These are phyloP conservation scores for Agriopis aurantiaria DNA, from an alignment of 2,888 invertebrate genomes.

Conservation along the genomic window DNA sequence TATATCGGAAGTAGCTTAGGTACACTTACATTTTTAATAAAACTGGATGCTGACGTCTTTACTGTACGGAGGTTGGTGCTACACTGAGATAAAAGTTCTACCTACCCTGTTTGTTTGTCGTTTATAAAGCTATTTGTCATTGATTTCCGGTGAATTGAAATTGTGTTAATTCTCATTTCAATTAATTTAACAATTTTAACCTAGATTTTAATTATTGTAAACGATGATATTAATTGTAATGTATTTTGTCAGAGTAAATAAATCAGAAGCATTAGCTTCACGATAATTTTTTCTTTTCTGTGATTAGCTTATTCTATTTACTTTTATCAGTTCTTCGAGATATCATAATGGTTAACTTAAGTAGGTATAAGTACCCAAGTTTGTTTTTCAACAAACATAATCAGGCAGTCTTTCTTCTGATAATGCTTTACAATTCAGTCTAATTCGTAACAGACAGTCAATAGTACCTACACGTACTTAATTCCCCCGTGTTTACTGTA, in stretches of 20 bases:
- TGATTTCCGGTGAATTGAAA: not conserved
- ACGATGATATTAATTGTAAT: not conserved
- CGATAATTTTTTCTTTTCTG: too few relatives aligned
- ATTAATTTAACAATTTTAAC: not conserved
- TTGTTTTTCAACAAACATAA: too few relatives aligned
- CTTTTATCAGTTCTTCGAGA: too few relatives aligned
- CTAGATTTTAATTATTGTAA: not conserved
- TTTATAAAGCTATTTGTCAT: not conserved
- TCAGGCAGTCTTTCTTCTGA: not conserved
- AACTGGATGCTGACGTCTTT: constrained; percentile 47
- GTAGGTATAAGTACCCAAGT: too few relatives aligned
- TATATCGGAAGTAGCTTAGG: too few relatives aligned
- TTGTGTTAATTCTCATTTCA: not conserved
- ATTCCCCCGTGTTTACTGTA: constrained; percentile 10
- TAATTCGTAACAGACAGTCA: not conserved
- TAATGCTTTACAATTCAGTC: not conserved
- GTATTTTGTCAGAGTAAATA: not conserved
- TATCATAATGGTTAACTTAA: too few relatives aligned
- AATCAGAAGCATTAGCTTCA: not conserved
- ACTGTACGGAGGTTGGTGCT: constrained; percentile 53
- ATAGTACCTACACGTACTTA: not conserved
- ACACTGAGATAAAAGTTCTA: too few relatives aligned
- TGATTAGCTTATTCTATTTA: not conserved
- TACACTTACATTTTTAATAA: constrained; percentile 26
- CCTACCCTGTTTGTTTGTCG: too few relatives aligned